Percentiles rank a stretch among this genome's conserved stretches.
Conservation (phyloP, 1,140 invertebrate species). For the Nasonia giraulti region DNA sequence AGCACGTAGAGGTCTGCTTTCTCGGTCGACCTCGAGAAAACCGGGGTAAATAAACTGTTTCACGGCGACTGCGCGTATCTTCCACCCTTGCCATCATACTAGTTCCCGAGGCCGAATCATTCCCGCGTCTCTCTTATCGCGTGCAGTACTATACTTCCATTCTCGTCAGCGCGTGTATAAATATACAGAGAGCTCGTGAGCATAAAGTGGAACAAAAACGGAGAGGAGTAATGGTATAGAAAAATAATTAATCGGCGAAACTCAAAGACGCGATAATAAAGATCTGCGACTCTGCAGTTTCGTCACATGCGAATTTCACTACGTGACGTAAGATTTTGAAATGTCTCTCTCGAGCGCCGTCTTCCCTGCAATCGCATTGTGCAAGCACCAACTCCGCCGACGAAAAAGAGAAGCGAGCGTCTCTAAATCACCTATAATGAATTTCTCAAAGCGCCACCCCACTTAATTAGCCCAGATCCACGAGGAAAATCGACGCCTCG, state of each 20-base stretch:
- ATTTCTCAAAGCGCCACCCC: neutral
- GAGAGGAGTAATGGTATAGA: neutral
- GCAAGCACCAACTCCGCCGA: neutral
- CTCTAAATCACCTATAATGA: neutral
- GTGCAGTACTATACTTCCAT: neutral
- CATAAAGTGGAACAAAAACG: neutral
- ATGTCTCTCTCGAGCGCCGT: too few relatives aligned
- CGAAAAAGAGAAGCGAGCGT: too few relatives aligned
- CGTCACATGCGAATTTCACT: neutral
- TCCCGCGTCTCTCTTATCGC: neutral
- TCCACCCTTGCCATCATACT: neutral
- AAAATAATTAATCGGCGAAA: neutral
- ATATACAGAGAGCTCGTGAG: neutral
- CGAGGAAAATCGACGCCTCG: neutral
- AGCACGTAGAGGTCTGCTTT: slow-evolving; percentile 15
- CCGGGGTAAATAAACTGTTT: slow-evolving; percentile 42
- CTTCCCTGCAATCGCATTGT: neutral
- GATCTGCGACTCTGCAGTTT: neutral
- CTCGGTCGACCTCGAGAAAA: slow-evolving; percentile 15
- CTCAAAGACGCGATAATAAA: neutral
- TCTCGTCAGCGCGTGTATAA: too few relatives aligned
- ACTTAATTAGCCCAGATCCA: neutral
- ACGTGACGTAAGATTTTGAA: too few relatives aligned
- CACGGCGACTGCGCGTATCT: neutral
- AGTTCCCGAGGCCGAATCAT: neutral